Evolutionary conservation across 2,113 vertebrate genomes (phyloP), one percentile per base, ranked within the genome.

Genomic region (Natator depressus): DNA sequence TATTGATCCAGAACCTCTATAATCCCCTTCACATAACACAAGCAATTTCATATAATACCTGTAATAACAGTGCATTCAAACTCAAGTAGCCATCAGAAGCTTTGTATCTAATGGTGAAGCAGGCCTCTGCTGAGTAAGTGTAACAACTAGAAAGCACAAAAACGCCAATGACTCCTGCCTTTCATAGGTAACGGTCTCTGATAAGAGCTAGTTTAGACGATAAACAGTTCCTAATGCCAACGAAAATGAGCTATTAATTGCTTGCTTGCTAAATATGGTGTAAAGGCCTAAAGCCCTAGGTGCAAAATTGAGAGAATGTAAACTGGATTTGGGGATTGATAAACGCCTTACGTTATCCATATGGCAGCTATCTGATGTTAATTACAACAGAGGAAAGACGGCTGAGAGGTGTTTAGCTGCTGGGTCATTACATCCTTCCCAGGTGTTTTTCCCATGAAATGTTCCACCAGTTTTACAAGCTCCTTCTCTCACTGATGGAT

Each of bases 41-140:
- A 98, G 98, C 99, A 99, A 99, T 99, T 99, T 99, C 98, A 98
- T 98, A 98, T 99, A 99, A 99, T 99, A 99, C 99, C 99, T 99
- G 99, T 99, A 99, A 99, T 99, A 99, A 99, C 98, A 98, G 98
- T 89, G 96, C 99, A 98, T 99, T 99, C 98, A 99, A 98, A 98
- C 98, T 99, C 98, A 99, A 99, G 99, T 98, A 98, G 98, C 98
- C 98, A 98, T 99, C 99, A 98, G 98, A 98, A 98, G 98, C 98
- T 97, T 97, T 98, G 98, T 98, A 98, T 98, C 98, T 99, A 98
- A 98, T 98, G 98, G 98, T 85, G 96, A 98, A 98, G 98, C 98
- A 97, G 98, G 98, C 98, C 98, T 97, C 98, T 96, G 97, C 97
- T 98, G 98, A 97, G 98, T 97, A 96, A 98, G 98, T 96, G 97